Evolutionary conservation across 2,888 invertebrate species (phyloP).

Genomic region (Matsumyia berberina): DNA sequence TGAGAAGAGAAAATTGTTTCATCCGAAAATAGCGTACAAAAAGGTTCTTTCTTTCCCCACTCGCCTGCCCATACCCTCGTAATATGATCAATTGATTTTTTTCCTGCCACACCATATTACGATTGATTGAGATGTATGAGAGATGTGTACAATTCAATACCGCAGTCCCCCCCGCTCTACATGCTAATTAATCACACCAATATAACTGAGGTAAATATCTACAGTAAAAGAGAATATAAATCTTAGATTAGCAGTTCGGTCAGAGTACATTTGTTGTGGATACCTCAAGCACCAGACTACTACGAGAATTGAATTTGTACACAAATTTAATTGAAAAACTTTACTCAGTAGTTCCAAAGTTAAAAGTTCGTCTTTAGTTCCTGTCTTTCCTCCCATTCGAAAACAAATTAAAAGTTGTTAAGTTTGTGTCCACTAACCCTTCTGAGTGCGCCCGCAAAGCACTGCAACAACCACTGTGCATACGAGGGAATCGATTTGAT

Average conservation of each 20-base stretch:
- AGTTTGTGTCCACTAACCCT: conserved; percentile 66
- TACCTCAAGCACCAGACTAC: conserved; percentile 49
- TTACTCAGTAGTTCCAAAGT: conserved; percentile 70
- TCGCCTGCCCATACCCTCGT: conserved; percentile 7
- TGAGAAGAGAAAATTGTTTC: conserved; percentile 31
- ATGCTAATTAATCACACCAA: conserved; percentile 63
- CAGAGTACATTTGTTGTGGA: conserved; percentile 35
- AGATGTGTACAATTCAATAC: conserved; percentile 23
- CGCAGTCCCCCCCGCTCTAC: background rate
- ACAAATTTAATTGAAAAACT: conserved; percentile 76
- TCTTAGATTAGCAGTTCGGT: conserved; percentile 47
- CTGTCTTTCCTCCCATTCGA: conserved; percentile 52
- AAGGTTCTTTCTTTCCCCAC: conserved; percentile 33
- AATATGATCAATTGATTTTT: conserved; percentile 57
- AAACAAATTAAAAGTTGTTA: conserved; percentile 75
- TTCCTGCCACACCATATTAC: conserved; percentile 12
- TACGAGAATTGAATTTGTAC: conserved; percentile 73
- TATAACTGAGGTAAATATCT: conserved; percentile 18
- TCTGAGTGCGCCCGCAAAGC: background rate
- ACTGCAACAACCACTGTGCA: conserved; percentile 22
- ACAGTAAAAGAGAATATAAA: conserved; percentile 54
- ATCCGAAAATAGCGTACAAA: conserved; percentile 28
- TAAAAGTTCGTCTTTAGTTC: conserved; percentile 67
- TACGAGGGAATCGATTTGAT: conserved; percentile 40
- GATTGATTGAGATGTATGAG: conserved; percentile 65